These are phyloP conservation scores for Marcusenius ussheri DNA, from an alignment of 2,113 vertebrate species.

Conservation along the genomic window DNA sequence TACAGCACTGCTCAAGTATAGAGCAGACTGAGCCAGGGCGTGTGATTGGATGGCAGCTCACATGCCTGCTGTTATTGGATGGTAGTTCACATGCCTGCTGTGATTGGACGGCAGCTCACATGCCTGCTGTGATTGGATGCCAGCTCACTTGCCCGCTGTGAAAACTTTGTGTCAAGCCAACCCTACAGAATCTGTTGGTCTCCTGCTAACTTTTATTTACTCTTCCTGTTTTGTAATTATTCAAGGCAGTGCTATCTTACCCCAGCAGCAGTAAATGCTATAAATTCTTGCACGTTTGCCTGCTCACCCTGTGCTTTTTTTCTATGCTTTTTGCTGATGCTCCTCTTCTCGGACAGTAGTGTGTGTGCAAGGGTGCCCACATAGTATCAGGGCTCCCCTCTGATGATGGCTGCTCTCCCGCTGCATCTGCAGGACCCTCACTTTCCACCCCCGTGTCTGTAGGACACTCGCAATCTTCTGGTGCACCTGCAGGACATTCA, in stretches of 20 bases:
- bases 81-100: neutral
- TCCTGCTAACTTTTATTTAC: neutral
- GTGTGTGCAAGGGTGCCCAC: neutral
- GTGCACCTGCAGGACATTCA: neutral
- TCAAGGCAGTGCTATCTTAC: neutral
- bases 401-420: neutral
- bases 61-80: neutral
- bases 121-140: neutral
- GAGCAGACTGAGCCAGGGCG: neutral
- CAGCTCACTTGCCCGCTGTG: neutral
- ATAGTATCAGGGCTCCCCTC: neutral
- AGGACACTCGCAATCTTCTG: neutral
- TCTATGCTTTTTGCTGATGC: neutral
- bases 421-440: neutral
- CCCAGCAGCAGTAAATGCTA: neutral
- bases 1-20: neutral
- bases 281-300: neutral
- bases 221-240: neutral
- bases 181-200: neutral
- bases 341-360: too few species aligned
- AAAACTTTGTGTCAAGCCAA: neutral
- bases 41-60: neutral
- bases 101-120: neutral
- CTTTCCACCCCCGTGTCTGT: neutral
- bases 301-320: neutral